Evolutionary conservation across 2,888 invertebrate species (phyloP), one percentile per base, ranked within the genome.

Genomic region (Agrilus mali): DNA sequence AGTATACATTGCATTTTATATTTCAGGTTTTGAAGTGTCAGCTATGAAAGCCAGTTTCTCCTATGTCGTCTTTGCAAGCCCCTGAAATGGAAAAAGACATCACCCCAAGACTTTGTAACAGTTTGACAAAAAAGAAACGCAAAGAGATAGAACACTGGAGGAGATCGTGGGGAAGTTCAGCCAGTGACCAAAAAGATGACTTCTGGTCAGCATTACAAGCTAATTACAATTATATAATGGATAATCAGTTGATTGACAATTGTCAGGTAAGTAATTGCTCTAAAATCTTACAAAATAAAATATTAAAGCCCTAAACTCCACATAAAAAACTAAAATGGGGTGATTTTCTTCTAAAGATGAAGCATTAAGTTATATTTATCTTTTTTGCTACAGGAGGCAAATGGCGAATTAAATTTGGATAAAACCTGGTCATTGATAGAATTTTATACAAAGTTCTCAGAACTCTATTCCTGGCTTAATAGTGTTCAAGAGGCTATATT

Each of bases 191-290:
- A 54, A 83, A 82, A 65, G 90, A 92, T 69, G 90, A 92, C 63
- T 85, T 93, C 55, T 92, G 92, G 90, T 86, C 87, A 52, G 82
- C 88, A 47, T 78, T 93, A 58, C 85, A 88, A 68, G 84, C 86
- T 44, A 87, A 89, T 68, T 93, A 93, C 69, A 85, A 92, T 65
- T 94, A 88, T 67, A 86, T 94, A 61, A 93, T 94, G 93, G 90
- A 90, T 68, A 89, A 87, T 60, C 86, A 90, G 67, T 82, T 94
- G 54, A 84, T 94, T 49, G 89, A 92, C 63, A 82, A 84, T 55
- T 93, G 93, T 72, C 78, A 79, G 65, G 72, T 71, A 51, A 59
- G 58, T 56, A 41, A n/a, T 15, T 15, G 8, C 2, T 16, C 1
- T 16, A 17, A 38, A 40, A 33, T 20, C 6, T 14, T 27, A 10